Evolutionary conservation across 2,888 invertebrate genomes (phyloP), one percentile per base, ranked within the genome.

Genomic region (Bellardia pandia): DNA sequence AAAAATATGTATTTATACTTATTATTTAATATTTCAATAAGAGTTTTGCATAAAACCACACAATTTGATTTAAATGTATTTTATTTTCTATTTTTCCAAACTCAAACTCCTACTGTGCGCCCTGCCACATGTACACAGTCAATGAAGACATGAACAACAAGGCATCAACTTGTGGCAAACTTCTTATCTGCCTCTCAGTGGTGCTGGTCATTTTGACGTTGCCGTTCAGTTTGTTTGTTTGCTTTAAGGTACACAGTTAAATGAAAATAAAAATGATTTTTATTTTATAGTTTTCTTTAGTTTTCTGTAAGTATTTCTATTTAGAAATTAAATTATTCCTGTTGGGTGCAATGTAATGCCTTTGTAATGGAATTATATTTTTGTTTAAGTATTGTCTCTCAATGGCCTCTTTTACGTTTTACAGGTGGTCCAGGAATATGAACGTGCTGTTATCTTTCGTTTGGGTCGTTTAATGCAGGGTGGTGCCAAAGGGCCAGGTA

Each of bases 361-460:
- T 66, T 58, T 68, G 30, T 75, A 30, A 48, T 60, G 11, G 13
- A 14, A 23, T 74, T 2, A 11, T 30, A 58, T 72, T 33, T 16
- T 48, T 48, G 51, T 9, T 30, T 42, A 14, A 11, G 23, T 16
- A 33, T 83, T 79, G 62, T 79, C n/a, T 85, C 42, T 85, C 42
- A 72, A 33, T 80, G 16, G 51, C 23, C 30, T 86, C n/a, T 62
- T 64, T 56, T 60, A 30, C 2, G 13, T 48, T 56, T 89, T 89
- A 74, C 91, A 98, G 98, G 98, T 99, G 64, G 98, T 99, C 1
- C 98, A 98, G 92, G 98, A 99, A 92, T 99, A 99, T 93, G 98
- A 99, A 93, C 95, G 99, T 88, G 98, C 98, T 0, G 98, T 99
- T 56, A 99, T 99, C 93, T 99, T 99, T 93, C 96, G 98, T 71